phyloP scores from a whole-genome alignment of 2,113 vertebrate genomes.

The Mionectes macconnelli region DNA sequence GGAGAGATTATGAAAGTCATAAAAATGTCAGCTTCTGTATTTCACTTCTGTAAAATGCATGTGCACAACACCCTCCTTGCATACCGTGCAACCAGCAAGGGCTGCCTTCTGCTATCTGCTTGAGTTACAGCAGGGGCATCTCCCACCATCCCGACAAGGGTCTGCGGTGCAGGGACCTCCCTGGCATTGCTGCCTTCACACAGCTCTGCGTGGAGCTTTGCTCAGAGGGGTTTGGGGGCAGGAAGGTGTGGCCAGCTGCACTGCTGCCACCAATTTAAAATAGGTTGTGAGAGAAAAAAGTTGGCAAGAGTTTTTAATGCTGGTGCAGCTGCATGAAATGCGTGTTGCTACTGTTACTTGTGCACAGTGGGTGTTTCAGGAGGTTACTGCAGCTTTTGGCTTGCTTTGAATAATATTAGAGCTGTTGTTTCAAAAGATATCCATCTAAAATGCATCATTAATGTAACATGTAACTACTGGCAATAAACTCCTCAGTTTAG shows the following conservation, averaged over 20 bases:
- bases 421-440: background rate
- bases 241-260: background rate
- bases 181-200: background rate
- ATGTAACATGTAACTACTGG: background rate
- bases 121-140: background rate
- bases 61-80: background rate
- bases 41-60: slow-evolving; percentile 17
- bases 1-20: slow-evolving; percentile 45
- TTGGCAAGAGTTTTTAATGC: background rate
- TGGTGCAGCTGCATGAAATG: background rate
- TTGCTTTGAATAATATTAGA: background rate
- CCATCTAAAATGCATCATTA: background rate
- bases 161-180: background rate
- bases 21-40: slow-evolving; percentile 44
- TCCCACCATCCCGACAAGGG: background rate
- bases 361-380: background rate
- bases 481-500: background rate
- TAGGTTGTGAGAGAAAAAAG: background rate
- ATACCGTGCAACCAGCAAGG: background rate
- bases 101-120: background rate
- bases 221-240: background rate
- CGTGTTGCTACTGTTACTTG: accelerated
- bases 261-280: background rate
- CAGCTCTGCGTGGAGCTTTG: background rate
- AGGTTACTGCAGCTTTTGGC: background rate